Base-by-base conservation (phyloP, 2,888 invertebrate species). In the Slavum lentiscoides region DNA sequence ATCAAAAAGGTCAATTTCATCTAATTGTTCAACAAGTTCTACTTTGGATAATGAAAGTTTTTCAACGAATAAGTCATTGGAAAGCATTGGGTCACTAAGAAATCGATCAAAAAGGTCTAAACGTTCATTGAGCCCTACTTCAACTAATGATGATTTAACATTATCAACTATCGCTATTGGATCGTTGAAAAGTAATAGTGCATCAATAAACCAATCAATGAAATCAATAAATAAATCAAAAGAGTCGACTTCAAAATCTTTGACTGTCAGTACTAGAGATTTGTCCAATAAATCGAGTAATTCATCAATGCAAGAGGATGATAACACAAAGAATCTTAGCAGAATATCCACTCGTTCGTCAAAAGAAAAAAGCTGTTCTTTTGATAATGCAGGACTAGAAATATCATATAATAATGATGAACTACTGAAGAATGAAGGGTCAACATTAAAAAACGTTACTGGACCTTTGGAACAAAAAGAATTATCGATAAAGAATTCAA, bases 161-260 rank as follows among this genome's bases (percentile, higher is more conserved):
- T 73, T 7, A 0, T 30, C n/a, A 15, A 66, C 21, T 30, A n/a
- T 2, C 2, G 7, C 73, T 39, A 21, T 4, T 55, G 53, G 8
- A 21, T 21, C 37, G 13, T 37, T 30, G 30, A 19, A 55, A 53
- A 66, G n/a, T 49, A 49, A 21, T 17, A 23, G 2, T 43, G 58
- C 0, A 43, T 43, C 58, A 37, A 39, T 64, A 23, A 39, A 58
- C 43, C 39, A 23, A 75, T 43, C 43, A 75, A 43, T 9, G 13
- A 13, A 9, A 17, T 72, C 58, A 39, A 59, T 39, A 39, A 72
- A 59, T 21, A 21, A 67, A 21, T 67, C 67, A 67, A 49, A 49
- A 67, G 5, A 1, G 30, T 39, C 21, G 15, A 72, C 4, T 69
- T 69, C 19, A 19, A 30, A 69, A 69, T 39, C 64, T 67, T 69